These are phyloP conservation scores for Drosophila affinis DNA, from an alignment of 2,888 invertebrate genomes.

Conservation along the genomic window DNA sequence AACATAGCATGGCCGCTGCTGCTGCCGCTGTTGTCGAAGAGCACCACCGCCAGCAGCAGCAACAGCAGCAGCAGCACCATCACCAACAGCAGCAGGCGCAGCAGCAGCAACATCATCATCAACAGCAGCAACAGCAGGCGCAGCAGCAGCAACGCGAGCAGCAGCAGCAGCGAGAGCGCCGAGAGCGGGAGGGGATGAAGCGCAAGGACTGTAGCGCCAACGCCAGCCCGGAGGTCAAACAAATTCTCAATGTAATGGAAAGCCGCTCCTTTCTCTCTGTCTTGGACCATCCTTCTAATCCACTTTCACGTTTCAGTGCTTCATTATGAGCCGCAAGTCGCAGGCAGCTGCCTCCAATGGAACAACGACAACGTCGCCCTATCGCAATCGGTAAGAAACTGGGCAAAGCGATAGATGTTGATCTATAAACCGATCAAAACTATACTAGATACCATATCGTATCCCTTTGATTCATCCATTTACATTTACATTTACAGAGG, in stretches of 20 bases:
- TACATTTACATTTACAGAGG: slow-evolving; percentile 83
- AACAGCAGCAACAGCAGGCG: slow-evolving; percentile 85
- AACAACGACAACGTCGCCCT: slow-evolving; percentile 88
- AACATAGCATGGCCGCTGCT: slow-evolving; percentile 86
- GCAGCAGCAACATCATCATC: slow-evolving; percentile 89
- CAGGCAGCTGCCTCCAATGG: slow-evolving; percentile 90
- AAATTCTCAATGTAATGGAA: slow-evolving; percentile 92
- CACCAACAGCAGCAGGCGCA: slow-evolving; percentile 88
- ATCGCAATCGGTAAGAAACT: slow-evolving; percentile 91
- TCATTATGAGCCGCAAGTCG: slow-evolving; percentile 90
- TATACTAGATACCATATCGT: no score
- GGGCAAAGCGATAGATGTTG: background rate
- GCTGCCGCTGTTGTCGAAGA: slow-evolving; percentile 87
- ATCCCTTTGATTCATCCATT: no score
- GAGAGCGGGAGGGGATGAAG: slow-evolving; percentile 94
- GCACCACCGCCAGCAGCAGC: slow-evolving; percentile 83
- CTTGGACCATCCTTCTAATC: background rate
- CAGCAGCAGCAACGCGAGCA: slow-evolving; percentile 86
- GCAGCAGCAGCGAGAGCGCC: slow-evolving; percentile 88
- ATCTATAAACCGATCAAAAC: background rate
- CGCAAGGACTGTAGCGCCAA: slow-evolving; percentile 98
- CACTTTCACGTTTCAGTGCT: slow-evolving; percentile 85
- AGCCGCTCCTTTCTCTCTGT: background rate
- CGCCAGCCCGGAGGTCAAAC: slow-evolving; percentile 98
- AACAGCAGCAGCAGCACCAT: slow-evolving; percentile 85